Conservation (phyloP, 2,113 vertebrate genomes). For the Pelmatolapia mariae region DNA sequence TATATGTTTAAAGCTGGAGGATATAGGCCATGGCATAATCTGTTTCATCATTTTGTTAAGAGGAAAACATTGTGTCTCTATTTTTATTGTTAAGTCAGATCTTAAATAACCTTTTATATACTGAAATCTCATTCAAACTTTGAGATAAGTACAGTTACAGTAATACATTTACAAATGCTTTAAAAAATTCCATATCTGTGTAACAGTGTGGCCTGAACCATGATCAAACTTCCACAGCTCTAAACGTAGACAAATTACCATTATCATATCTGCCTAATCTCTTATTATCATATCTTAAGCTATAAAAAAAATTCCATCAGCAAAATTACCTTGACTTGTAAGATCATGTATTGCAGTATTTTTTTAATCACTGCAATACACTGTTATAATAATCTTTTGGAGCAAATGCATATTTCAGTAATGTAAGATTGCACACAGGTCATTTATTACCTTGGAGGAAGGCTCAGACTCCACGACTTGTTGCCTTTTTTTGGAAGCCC, state of each 20-base stretch:
- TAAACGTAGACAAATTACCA: not conserved
- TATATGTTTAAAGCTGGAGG: too few species aligned
- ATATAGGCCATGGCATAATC: not conserved
- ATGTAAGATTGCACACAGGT: not conserved
- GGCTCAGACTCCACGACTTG: not conserved
- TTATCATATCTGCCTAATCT: not conserved
- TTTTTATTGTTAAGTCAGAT: too few species aligned
- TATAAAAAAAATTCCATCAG: not conserved
- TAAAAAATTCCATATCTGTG: not conserved
- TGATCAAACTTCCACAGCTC: not conserved
- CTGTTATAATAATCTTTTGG: not conserved
- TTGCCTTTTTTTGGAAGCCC: not conserved
- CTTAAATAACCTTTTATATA: too few species aligned
- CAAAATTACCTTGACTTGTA: too few species aligned
- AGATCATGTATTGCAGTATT: not conserved
- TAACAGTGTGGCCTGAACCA: not conserved
- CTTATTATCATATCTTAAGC: not conserved
- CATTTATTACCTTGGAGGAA: constrained; percentile 34
- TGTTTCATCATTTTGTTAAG: not conserved
- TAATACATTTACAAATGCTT: not conserved
- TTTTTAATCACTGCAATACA: not conserved
- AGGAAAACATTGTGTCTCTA: not conserved
- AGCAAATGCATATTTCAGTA: not conserved
- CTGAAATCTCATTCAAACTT: not conserved
- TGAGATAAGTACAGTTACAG: not conserved